phyloP scores from a whole-genome alignment of 2,113 vertebrate species.

The Romanogobio albipinnatus region DNA sequence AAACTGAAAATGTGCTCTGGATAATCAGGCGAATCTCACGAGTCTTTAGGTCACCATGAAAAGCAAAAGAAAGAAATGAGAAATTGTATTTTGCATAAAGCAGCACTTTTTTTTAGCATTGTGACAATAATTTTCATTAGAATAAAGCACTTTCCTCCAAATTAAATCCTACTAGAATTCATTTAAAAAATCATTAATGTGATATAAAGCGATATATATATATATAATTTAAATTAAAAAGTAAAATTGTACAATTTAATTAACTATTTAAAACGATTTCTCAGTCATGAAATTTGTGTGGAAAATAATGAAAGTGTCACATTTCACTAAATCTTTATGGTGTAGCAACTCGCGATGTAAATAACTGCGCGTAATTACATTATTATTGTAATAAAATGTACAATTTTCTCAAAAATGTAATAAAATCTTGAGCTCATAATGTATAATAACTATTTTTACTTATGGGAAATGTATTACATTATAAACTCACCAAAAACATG shows the following conservation, averaged over 20 bases:
- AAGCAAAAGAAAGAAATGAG: slow-evolving; percentile 1
- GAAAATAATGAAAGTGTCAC: not conserved
- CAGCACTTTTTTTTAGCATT: not conserved
- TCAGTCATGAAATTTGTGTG: not conserved
- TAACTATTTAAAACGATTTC: not conserved
- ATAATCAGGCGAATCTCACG: not conserved
- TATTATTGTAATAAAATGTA: too few relatives aligned
- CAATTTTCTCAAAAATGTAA: too few relatives aligned
- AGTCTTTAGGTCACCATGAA: not conserved
- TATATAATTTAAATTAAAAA: not conserved
- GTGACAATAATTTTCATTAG: not conserved
- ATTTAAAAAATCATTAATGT: not conserved
- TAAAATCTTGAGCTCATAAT: too few relatives aligned
- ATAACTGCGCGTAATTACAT: too few relatives aligned
- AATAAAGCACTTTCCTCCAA: not conserved
- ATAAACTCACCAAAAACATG: too few relatives aligned
- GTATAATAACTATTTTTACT: too few relatives aligned
- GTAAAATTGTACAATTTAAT: not conserved
- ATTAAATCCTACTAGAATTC: not conserved
- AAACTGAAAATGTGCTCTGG: not conserved
- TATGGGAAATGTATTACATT: too few relatives aligned
- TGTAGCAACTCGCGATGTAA: not conserved
- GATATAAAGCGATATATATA: not conserved
- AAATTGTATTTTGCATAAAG: not conserved
- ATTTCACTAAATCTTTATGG: not conserved